phyloP scores from a whole-genome alignment of 2,888 invertebrate species.

The Platycheirus rosarum region DNA sequence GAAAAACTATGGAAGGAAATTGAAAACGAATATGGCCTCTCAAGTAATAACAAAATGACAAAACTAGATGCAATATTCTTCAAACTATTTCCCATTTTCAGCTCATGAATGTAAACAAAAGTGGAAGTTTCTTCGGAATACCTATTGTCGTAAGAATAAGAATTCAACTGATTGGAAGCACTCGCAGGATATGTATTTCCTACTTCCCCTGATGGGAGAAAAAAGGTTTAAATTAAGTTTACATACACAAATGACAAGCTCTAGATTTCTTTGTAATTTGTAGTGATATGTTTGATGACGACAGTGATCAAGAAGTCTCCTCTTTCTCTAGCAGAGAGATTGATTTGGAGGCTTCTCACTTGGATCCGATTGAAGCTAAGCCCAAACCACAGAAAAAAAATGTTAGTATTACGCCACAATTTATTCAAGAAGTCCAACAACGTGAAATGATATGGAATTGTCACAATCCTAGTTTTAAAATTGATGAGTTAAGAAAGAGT shows the following conservation, averaged over 20 bases:
- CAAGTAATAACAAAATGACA: background rate
- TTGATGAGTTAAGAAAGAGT: background rate
- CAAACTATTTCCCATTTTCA: background rate
- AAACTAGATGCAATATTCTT: background rate
- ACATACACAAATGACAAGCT: too few relatives aligned
- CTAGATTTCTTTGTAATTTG: background rate
- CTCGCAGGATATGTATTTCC: background rate
- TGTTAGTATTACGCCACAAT: background rate
- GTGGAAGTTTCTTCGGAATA: background rate
- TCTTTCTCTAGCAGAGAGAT: background rate
- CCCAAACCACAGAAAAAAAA: background rate
- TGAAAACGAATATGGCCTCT: background rate
- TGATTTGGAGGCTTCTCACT: background rate
- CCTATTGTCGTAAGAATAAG: background rate
- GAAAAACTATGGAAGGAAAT: constrained; percentile 2
- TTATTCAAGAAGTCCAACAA: background rate
- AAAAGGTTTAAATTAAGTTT: constrained; percentile 5
- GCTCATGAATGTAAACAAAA: background rate
- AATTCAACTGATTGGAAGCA: background rate
- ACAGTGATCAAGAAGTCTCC: background rate
- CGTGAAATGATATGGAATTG: background rate
- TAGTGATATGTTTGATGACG: too few relatives aligned
- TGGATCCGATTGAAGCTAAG: background rate
- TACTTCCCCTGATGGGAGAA: background rate
- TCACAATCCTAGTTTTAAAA: background rate